phyloP scores from a whole-genome alignment of 2,888 invertebrate genomes.

The Diarsia mendica region DNA sequence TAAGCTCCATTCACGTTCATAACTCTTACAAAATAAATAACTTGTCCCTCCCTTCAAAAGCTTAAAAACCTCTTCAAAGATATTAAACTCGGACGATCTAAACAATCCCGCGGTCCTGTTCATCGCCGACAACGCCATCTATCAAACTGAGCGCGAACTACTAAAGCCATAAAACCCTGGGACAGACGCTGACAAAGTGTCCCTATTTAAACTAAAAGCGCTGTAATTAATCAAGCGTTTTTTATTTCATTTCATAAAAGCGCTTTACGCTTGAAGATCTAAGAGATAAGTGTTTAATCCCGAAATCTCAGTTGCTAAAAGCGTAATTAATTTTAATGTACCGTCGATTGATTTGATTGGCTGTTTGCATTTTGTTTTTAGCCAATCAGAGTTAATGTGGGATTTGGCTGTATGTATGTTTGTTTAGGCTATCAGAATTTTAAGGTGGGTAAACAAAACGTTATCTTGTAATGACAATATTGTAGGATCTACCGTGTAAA shows the following conservation, averaged over 20 bases:
- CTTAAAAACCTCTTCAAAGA: conserved; percentile 22
- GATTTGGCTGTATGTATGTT: conserved; percentile 22
- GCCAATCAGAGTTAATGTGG: conserved; percentile 17
- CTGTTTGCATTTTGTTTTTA: conserved; percentile 1
- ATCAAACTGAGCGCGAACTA: conserved; percentile 54
- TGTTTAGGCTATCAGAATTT: conserved; percentile 38
- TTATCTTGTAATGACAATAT: conserved; percentile 30
- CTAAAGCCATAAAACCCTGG: conserved; percentile 40
- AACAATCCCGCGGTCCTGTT: conserved; percentile 40
- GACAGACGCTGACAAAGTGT: conserved; percentile 53
- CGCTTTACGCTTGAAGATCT: conserved; percentile 34
- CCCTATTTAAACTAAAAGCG: conserved; percentile 50
- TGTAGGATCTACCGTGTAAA: background rate
- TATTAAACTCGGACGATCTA: conserved; percentile 39
- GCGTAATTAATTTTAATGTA: conserved; percentile 29
- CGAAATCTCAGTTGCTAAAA: conserved; percentile 18
- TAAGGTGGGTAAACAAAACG: conserved; percentile 20
- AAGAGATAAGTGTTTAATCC: conserved; percentile 27
- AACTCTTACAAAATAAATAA: conserved; percentile 12
- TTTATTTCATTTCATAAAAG: conserved; percentile 53
- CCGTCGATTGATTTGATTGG: conserved; percentile 26
- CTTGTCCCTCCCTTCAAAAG: background rate
- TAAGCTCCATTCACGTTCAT: background rate
- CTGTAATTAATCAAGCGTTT: conserved; percentile 54
- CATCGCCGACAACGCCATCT: conserved; percentile 50